Evolutionary conservation across 1,140 invertebrate species (phyloP).

Genomic region (Panonychus citri): DNA sequence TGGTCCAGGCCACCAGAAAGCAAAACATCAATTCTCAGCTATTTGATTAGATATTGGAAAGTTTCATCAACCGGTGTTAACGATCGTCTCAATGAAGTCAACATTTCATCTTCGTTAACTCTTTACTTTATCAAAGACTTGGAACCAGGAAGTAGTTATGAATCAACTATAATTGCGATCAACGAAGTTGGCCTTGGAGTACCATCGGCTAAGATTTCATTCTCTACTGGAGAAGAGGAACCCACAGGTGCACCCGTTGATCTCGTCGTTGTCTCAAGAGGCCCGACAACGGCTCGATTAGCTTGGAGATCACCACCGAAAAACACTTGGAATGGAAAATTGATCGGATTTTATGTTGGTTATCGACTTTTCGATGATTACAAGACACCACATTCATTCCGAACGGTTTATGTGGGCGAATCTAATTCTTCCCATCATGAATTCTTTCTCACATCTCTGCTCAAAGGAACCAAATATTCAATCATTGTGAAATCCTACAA

Average conservation of each 20-base stretch:
- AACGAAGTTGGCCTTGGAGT: conserved; percentile 40
- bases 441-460: conserved; percentile 13
- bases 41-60: conserved; percentile 68
- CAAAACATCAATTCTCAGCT: conserved; percentile 70
- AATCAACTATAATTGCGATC: conserved; percentile 22
- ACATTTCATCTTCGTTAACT: conserved; percentile 14
- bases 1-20: conserved; percentile 76
- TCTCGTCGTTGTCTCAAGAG: conserved; percentile 64
- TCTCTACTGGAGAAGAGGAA: conserved; percentile 53
- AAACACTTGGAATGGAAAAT: conserved; percentile 77
- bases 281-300: conserved; percentile 70
- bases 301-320: conserved; percentile 75
- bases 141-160: conserved; percentile 23
- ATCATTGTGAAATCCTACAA: conserved; percentile 17
- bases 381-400: conserved; percentile 18
- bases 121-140: conserved; percentile 20
- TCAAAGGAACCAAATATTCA: conserved; percentile 16
- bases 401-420: background rate
- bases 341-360: conserved; percentile 55
- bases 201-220: conserved; percentile 53
- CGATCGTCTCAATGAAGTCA: conserved; percentile 13
- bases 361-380: conserved; percentile 28
- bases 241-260: conserved; percentile 24
- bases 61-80: conserved; percentile 22
- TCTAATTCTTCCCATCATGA: conserved; percentile 8